Evolutionary conservation across 1,140 invertebrate species (phyloP).

Genomic region (Rhyacophila brunnea): DNA sequence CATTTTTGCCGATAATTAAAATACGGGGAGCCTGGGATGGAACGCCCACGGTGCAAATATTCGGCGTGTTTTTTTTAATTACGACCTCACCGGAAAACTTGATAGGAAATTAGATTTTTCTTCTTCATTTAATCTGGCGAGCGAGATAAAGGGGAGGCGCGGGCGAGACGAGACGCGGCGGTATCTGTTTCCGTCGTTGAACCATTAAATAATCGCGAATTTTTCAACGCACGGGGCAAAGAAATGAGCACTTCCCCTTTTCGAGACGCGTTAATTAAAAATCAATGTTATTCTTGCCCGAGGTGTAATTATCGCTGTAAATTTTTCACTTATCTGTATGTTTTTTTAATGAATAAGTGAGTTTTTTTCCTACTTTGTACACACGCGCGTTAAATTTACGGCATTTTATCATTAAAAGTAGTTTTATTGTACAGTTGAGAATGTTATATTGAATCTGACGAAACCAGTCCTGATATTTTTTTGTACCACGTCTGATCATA

Average conservation of each 20-base stretch:
- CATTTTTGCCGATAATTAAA: too few relatives aligned
- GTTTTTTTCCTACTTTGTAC: too few relatives aligned
- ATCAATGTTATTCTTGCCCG: conserved; percentile 18
- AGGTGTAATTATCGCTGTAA: conserved; percentile 5
- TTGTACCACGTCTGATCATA: too few relatives aligned
- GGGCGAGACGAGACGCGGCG: conserved; percentile 17
- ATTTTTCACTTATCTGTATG: not conserved
- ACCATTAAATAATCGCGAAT: conserved; percentile 32
- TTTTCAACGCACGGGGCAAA: conserved; percentile 26
- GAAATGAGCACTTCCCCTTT: conserved; percentile 12
- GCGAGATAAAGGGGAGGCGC: conserved; percentile 7
- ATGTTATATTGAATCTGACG: too few relatives aligned
- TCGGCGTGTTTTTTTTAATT: conserved; percentile 29
- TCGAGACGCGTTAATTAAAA: conserved; percentile 28
- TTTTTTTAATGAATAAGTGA: too few relatives aligned
- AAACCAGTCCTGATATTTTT: too few relatives aligned
- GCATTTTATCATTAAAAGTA: too few relatives aligned
- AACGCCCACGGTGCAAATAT: too few relatives aligned
- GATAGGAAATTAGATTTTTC: conserved; percentile 36
- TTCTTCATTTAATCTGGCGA: conserved; percentile 34
- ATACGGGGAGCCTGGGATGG: too few relatives aligned
- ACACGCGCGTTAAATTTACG: too few relatives aligned
- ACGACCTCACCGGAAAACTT: conserved; percentile 29
- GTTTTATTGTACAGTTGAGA: too few relatives aligned
- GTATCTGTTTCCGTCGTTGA: conserved; percentile 28